phyloP scores from a whole-genome alignment of 2,113 vertebrate species.

The Dipodomys stephensi region DNA sequence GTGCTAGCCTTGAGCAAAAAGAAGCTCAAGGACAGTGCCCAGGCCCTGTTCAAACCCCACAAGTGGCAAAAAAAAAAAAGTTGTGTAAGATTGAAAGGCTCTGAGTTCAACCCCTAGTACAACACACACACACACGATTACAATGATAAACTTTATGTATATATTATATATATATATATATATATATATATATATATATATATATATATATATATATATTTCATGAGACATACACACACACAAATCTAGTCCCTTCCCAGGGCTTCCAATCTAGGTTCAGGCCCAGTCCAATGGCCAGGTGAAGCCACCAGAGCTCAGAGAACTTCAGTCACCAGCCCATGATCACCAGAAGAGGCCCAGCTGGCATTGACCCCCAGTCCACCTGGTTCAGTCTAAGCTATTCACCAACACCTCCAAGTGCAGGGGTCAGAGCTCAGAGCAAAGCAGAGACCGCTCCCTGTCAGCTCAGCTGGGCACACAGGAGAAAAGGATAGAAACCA shows the following conservation, averaged over 20 bases:
- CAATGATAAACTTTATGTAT: not conserved
- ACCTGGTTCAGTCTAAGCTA: not conserved
- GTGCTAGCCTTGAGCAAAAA: too few relatives aligned
- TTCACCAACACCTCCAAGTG: not conserved
- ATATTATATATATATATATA: too few relatives aligned
- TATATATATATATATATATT: not conserved
- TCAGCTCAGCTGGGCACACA: not conserved
- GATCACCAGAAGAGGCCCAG: not conserved
- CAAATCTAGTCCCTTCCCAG: rapidly evolving
- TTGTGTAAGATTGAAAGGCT: too few relatives aligned
- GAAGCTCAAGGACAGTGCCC: too few relatives aligned
- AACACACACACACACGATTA: too few relatives aligned
- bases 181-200: not conserved
- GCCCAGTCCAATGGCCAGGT: not conserved
- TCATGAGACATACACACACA: not conserved
- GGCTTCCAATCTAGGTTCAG: not conserved
- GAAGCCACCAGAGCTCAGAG: too few relatives aligned
- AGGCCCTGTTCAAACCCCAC: too few relatives aligned
- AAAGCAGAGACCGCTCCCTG: not conserved
- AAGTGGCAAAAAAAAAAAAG: too few relatives aligned
- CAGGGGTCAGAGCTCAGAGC: too few relatives aligned
- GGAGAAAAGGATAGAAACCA: too few relatives aligned
- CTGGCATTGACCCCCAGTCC: too few relatives aligned
- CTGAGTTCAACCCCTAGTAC: too few relatives aligned
- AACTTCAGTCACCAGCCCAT: not conserved